Evolutionary conservation across 2,888 invertebrate genomes (phyloP), one percentile per base, ranked within the genome.

Genomic region (Neoaliturus tenellus): DNA sequence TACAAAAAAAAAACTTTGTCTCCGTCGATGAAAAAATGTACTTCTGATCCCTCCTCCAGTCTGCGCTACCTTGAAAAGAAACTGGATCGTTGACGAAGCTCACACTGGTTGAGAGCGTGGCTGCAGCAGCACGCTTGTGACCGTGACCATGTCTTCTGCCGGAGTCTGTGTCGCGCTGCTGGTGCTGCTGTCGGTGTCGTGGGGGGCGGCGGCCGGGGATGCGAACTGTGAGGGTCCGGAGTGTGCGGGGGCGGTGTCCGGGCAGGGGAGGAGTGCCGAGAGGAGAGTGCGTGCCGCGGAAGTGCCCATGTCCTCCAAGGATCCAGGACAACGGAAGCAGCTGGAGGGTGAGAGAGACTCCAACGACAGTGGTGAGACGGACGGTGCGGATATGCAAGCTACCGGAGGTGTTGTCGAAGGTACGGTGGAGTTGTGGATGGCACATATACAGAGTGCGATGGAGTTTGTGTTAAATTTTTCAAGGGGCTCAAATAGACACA

Each of bases 61-160:
- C n/a, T 33, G 28, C n/a, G 33, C 31, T 14, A 28, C 31, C 69
- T 69, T 69, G 31, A 69, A 69, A 33, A 69, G 69, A 69, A 69
- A 69, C 69, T 35, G 69, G 69, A 69, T 28, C 6, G 31, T 35
- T n/a, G 69, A 33, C 69, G 17, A 69, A 28, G 33, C 35, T 69
- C 69, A 69, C 33, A 69, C 69, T 20, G 25, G 5, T 20, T 10
- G 58, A 25, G 58, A 58, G 25, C 28, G 58, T 58, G 28, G 58
- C 10, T n/a, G 28, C 17, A 20, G 69, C 10, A 35, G 23, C 14
- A 14, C 62, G 23, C 8, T 58, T 23, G 23, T 20, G 10, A 28
- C 17, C 6, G 17, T 6, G 67, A 33, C 35, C 8, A 28, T 62
- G 23, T 14, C 25, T 25, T 28, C 51, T 17, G 6, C 10, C 35